Evolutionary conservation across 2,888 invertebrate genomes (phyloP), one percentile per base, ranked within the genome.

Genomic region (Aspidapion aeneum): DNA sequence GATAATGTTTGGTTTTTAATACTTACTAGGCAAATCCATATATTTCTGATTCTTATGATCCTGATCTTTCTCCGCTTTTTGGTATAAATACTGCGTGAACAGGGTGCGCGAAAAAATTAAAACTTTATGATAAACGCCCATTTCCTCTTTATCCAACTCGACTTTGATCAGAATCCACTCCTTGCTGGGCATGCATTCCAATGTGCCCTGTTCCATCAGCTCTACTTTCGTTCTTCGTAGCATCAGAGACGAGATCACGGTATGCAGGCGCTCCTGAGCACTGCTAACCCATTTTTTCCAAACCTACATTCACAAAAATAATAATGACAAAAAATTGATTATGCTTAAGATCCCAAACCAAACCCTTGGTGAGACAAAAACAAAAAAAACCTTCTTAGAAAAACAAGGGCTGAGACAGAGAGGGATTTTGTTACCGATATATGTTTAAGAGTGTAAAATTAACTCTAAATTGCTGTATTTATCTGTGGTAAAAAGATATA

Each of bases 231-330:
- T 96, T 54, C 98, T 84, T 0, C 98, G 85, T 65, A 98, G 81
- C 83, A 98, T 86, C 1, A 98, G 75, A 2, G 90, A 87, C 63
- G 93, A 93, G 80, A 95, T 90, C 0, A 98, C 83, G 0, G 92
- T 90, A 74, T 90, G 88, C n/a, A 98, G 82, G 1, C 97, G 84
- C 73, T 92, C 88, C 69, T 88, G 86, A 0, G 94, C 94, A 54
- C 90, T 90, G 73, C 93, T 92, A 59, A 98, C 93, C 90, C 95
- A 96, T 64, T 89, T 87, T 78, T 94, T 96, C 96, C 96, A 98
- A 67, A 94, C 89, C 82, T 88, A 70, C 1, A 70, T 63, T 54
- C n/a, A n/a, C n/a, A n/a, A n/a, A n/a, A n/a, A n/a, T n/a, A n/a
- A n/a, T n/a, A n/a, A n/a, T n/a, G n/a, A n/a, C n/a, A n/a, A n/a